Evolutionary conservation across 2,888 invertebrate species (phyloP).

Genomic region (Rhimphoctona megacephalus): DNA sequence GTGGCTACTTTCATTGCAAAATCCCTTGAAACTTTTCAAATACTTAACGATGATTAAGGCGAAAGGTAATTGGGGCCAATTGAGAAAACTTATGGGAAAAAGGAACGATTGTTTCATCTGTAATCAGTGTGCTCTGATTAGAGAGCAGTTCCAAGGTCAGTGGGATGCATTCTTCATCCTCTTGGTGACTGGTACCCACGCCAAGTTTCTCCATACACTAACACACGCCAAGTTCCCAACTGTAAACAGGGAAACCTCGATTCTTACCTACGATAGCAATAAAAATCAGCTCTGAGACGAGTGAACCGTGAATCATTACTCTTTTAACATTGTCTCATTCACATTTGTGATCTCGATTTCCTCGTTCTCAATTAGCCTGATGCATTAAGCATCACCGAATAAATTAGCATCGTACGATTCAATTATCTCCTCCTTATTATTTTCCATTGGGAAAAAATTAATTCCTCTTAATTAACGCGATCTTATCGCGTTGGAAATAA

Average conservation of each 20-base stretch:
- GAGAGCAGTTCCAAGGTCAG: conserved; percentile 66
- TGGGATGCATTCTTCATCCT: conserved; percentile 60
- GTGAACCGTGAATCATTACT: conserved; percentile 49
- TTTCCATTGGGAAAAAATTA: conserved; percentile 3
- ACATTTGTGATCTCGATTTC: conserved; percentile 56
- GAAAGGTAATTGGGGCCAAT: conserved; percentile 28
- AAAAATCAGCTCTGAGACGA: conserved; percentile 26
- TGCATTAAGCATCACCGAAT: conserved; percentile 44
- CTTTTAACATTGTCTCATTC: conserved; percentile 37
- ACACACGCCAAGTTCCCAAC: background rate
- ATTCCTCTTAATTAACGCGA: conserved; percentile 1
- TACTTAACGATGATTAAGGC: conserved; percentile 28
- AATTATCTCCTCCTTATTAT: background rate
- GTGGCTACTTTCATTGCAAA: background rate
- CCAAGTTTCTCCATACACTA: conserved; percentile 54
- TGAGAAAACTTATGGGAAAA: conserved; percentile 54
- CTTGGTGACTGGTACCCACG: conserved; percentile 59
- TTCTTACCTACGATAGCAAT: conserved; percentile 2
- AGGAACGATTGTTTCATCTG: conserved; percentile 61
- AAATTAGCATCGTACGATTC: conserved; percentile 16
- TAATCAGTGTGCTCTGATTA: conserved; percentile 67
- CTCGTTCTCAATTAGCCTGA: conserved; percentile 44
- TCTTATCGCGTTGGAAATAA: background rate
- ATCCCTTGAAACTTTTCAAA: conserved; percentile 47
- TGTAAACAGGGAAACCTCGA: conserved; percentile 36